phyloP scores from a whole-genome alignment of 2,888 invertebrate genomes.

The Falcaria lacertinaria region DNA sequence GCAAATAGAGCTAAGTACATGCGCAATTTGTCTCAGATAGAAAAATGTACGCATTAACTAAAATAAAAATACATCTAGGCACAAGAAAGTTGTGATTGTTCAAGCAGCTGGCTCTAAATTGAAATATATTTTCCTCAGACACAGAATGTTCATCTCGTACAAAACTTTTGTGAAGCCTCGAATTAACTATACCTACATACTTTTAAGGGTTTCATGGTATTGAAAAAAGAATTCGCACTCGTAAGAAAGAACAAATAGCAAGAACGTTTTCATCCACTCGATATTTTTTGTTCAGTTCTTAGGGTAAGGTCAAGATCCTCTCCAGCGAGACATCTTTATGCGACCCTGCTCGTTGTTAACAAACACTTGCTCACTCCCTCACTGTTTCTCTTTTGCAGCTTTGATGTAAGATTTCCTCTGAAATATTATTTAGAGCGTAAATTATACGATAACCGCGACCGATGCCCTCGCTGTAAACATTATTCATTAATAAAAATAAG shows the following conservation, averaged over 20 bases:
- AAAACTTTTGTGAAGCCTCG: too few relatives aligned
- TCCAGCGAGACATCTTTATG: slow-evolving; percentile 1
- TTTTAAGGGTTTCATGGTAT: neutral
- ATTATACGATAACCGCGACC: slow-evolving; percentile 4
- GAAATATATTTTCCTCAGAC: neutral
- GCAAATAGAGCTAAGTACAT: too few relatives aligned
- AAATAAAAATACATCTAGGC: neutral
- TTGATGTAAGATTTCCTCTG: slow-evolving; percentile 7
- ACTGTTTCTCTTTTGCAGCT: slow-evolving; percentile 7
- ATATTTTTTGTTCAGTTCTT: slow-evolving; percentile 16
- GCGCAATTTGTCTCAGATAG: too few relatives aligned
- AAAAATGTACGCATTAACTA: too few relatives aligned
- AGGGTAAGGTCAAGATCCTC: slow-evolving; percentile 17
- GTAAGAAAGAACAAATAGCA: slow-evolving; percentile 3
- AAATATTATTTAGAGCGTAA: slow-evolving; percentile 6
- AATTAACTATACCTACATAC: neutral
- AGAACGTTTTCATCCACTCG: slow-evolving; percentile 14
- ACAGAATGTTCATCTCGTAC: too few relatives aligned
- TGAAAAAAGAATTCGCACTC: neutral
- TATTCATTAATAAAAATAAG: slow-evolving; percentile 7
- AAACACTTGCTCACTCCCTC: slow-evolving; percentile 7
- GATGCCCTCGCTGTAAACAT: slow-evolving; percentile 4
- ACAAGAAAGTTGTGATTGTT: neutral
- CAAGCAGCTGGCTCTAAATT: neutral
- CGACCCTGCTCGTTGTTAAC: slow-evolving; percentile 5